Percentiles rank a stretch among this genome's conserved stretches.
These are phyloP conservation scores for Sternarchorhynchus goeldii DNA, from an alignment of 2,797 vertebrate genomes.

Conservation along the genomic window DNA sequence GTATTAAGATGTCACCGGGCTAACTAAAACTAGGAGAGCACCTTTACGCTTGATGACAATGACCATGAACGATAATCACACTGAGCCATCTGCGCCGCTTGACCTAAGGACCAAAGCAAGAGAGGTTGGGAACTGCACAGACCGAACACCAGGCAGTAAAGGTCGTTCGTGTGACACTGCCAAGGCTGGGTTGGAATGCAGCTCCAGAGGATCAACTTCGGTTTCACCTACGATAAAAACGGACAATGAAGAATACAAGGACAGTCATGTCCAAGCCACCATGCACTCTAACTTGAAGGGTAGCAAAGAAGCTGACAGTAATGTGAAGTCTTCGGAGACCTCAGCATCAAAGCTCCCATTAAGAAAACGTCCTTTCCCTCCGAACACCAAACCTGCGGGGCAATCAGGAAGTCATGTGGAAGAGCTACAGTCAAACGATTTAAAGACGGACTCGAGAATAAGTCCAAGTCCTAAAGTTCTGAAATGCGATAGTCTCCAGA, in stretches of 20 bases:
- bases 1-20: slow-evolving; percentile 40
- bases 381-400: slow-evolving; percentile 50
- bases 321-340: slow-evolving; percentile 46
- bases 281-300: slow-evolving; percentile 18
- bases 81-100: slow-evolving; percentile 68
- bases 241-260: neutral
- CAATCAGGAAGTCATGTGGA: neutral
- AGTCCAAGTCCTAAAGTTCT: neutral
- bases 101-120: slow-evolving; percentile 72
- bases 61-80: slow-evolving; percentile 73
- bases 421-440: neutral
- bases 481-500: neutral
- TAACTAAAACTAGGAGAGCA: slow-evolving; percentile 44
- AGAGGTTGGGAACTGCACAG: slow-evolving; percentile 53
- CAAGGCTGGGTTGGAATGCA: slow-evolving; percentile 26
- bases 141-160: slow-evolving; percentile 44
- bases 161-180: slow-evolving; percentile 41
- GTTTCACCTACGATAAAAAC: slow-evolving; percentile 6
- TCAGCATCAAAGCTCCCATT: slow-evolving; percentile 70
- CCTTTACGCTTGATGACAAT: slow-evolving; percentile 54
- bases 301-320: slow-evolving; percentile 48
- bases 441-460: slow-evolving; percentile 27
- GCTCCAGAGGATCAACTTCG: slow-evolving; percentile 17
- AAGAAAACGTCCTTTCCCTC: slow-evolving; percentile 72
- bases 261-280: neutral